A percentile compares a stretch with the other conserved stretches of the same genome.
Evolutionary conservation across 2,797 vertebrate genomes (phyloP).

Genomic region (Chrysocyon brachyurus): DNA sequence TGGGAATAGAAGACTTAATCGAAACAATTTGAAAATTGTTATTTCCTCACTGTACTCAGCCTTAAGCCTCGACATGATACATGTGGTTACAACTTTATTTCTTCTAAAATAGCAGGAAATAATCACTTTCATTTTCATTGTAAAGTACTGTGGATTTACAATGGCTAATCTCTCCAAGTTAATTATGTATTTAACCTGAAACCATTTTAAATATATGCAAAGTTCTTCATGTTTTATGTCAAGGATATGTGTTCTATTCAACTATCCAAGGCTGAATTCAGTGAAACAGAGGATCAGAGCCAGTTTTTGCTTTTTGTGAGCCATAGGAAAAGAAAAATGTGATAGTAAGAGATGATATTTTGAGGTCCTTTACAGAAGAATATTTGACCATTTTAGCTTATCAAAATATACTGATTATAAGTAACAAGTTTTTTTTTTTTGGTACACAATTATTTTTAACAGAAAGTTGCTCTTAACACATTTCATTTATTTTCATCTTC

Average conservation of each 20-base stretch:
- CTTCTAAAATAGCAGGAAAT: not conserved
- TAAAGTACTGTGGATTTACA: constrained; percentile 10
- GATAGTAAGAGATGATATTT: not conserved
- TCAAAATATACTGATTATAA: not conserved
- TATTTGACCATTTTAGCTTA: constrained; percentile 16
- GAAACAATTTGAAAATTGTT: constrained; percentile 60
- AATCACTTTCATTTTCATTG: constrained; percentile 25
- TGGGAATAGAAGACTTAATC: constrained; percentile 9
- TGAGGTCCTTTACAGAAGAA: not conserved
- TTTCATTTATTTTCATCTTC: constrained; percentile 36
- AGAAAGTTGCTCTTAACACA: not conserved
- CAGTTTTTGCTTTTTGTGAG: not conserved
- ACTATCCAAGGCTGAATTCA: not conserved
- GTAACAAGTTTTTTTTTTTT: not conserved
- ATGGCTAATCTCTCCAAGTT: not conserved
- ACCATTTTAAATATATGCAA: not conserved
- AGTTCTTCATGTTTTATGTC: not conserved
- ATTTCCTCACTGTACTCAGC: not conserved
- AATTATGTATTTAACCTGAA: constrained; percentile 33
- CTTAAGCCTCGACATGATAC: not conserved
- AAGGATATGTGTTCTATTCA: not conserved
- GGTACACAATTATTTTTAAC: not conserved
- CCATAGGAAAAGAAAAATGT: not conserved
- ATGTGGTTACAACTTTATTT: not conserved
- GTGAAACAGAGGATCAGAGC: not conserved